Base-by-base conservation (phyloP, 2,113 vertebrate species). In the Callocephalon fimbriatum region DNA sequence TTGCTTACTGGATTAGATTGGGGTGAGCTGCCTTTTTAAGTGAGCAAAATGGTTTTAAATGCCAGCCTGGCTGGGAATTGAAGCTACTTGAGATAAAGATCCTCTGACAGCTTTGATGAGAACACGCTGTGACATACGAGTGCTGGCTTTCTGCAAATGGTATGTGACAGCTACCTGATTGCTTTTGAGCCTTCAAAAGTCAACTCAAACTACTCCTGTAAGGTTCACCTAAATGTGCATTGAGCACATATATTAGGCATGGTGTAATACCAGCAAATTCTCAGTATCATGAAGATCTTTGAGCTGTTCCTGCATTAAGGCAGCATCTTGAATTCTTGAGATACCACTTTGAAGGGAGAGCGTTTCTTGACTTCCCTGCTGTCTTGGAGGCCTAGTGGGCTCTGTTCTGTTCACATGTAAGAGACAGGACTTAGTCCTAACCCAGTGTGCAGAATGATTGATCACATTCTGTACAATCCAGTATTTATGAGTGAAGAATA, bases 321-420 rank as follows among this genome's bases (percentile, higher is more conserved):
- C 1, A 3, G 12, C 23, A 5, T 4, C 75, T 66, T 2, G 10
- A 21, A 5, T 35, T 27, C 10, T 27, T 31, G 85, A 58, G 50
- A 3, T 35, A 7, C 10, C 10, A 1, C 1, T 0, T 1, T 9
- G n/a, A 32, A 42, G 35, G 26, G 63, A n/a, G 23, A 51, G 27
- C 1, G 2, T 27, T 70, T 44, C 53, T 53, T 10, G 2, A 27
- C 4, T 65, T 35, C 3, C 26, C 20, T 19, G 6, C 21, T 48
- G 6, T 3, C 67, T 31, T 32, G n/a, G 19, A 13, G 12, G 31
- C 27, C 35, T 59, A 3, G 7, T 5, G 26, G 38, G 2, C 14
- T 63, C 71, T 58, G 4, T 35, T 32, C 27, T 0, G 1, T 58
- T 65, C 44, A 31, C 6, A 1, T 6, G 20, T 15, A 10, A 40